Conservation (phyloP, 2,797 vertebrate species). For the Calcarius lapponicus region DNA sequence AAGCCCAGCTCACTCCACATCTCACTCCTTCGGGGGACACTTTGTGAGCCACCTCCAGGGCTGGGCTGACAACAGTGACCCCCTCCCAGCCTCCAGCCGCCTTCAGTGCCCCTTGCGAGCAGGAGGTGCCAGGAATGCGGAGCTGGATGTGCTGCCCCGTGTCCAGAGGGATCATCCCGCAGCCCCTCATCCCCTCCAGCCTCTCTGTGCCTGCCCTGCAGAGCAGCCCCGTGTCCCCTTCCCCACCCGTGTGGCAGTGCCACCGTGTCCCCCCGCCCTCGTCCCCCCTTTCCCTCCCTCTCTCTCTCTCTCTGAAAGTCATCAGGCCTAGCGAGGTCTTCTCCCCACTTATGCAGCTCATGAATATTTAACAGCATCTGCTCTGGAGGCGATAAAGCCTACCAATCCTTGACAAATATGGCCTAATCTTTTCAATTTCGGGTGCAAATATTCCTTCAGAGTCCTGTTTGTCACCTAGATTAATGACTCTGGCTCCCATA, state of each 20-base stretch:
- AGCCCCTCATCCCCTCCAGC: background rate
- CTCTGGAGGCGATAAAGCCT: constrained; percentile 90
- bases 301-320: constrained; percentile 80
- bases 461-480: constrained; percentile 99
- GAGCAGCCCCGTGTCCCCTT: constrained; percentile 43
- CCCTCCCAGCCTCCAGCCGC: background rate
- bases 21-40: too few species aligned
- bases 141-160: rapidly evolving
- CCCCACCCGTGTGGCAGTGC: background rate
- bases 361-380: constrained; percentile 99
- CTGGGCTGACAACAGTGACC: background rate
- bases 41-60: rapidly evolving
- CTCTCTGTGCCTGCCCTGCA: background rate
- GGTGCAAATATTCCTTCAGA: constrained; percentile 99
- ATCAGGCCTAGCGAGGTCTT: constrained; percentile 79
- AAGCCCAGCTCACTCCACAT: background rate
- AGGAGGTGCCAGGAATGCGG: rapidly evolving
- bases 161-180: background rate
- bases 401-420: constrained; percentile 99
- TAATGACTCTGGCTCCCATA: constrained; percentile 98
- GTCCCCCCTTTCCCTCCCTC: constrained; percentile 51
- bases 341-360: constrained; percentile 86
- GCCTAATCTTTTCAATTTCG: constrained; percentile 99
- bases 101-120: background rate
- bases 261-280: background rate